Conservation (phyloP, 2,113 vertebrate species). For the Oryctolagus cuniculus region mOryCun1.1 NC_091438.1:75553001-75553500, state of each 20-base stretch:
- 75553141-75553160: not conserved
- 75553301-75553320: not conserved
- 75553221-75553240: constrained; percentile 9
- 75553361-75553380: not conserved
- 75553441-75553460: not conserved
- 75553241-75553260: not conserved
- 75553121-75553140: not conserved
- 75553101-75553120: not conserved
- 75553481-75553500: too few species aligned
- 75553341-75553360: constrained; percentile 8
- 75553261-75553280: not conserved
- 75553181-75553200: not conserved
- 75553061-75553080: not conserved
- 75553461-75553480: too few species aligned
- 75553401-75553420: constrained; percentile 13
- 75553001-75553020: not conserved
- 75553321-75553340: not conserved
- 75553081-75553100: not conserved
- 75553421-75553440: not conserved
- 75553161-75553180: not conserved
- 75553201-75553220: not conserved
- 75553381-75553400: not conserved
- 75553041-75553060: not conserved
- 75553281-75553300: not conserved
- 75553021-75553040: not conserved